phyloP scores from a whole-genome alignment of 2,888 invertebrate species.

The Philereme transversata region DNA sequence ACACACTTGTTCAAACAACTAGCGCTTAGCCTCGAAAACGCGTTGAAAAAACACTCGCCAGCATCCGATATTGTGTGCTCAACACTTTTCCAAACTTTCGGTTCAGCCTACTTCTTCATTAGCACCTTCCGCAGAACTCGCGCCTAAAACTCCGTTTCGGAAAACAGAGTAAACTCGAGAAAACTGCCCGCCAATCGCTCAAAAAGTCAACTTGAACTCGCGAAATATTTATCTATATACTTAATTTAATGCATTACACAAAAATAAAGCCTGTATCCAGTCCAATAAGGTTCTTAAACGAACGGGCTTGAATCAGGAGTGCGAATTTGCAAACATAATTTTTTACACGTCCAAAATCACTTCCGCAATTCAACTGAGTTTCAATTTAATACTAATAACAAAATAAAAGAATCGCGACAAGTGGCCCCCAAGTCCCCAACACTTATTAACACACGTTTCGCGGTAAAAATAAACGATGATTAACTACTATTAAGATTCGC shows the following conservation, averaged over 20 bases:
- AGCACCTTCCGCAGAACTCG: conserved; percentile 58
- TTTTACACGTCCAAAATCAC: conserved; percentile 57
- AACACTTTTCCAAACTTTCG: conserved; percentile 82
- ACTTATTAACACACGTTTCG: conserved; percentile 81
- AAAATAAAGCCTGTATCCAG: conserved; percentile 56
- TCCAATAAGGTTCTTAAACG: conserved; percentile 53
- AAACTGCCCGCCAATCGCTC: conserved; percentile 40
- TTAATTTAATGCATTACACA: conserved; percentile 45
- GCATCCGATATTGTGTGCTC: conserved; percentile 71
- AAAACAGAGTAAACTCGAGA: conserved; percentile 53
- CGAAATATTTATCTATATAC: conserved; percentile 42
- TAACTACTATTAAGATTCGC: conserved; percentile 81
- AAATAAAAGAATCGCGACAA: conserved; percentile 72
- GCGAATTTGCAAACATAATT: conserved; percentile 59
- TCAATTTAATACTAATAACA: conserved; percentile 68
- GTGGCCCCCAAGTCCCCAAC: conserved; percentile 73
- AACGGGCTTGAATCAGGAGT: conserved; percentile 52
- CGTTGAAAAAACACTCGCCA: conserved; percentile 82
- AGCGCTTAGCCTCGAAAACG: conserved; percentile 84
- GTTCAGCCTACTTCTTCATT: conserved; percentile 65
- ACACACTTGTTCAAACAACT: conserved; percentile 85
- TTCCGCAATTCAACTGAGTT: conserved; percentile 70
- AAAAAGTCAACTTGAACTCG: not conserved
- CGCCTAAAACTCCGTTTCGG: conserved; percentile 61
- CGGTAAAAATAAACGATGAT: conserved; percentile 84